Conservation (phyloP, 2,113 vertebrate species). For the Poecile atricapillus region DNA sequence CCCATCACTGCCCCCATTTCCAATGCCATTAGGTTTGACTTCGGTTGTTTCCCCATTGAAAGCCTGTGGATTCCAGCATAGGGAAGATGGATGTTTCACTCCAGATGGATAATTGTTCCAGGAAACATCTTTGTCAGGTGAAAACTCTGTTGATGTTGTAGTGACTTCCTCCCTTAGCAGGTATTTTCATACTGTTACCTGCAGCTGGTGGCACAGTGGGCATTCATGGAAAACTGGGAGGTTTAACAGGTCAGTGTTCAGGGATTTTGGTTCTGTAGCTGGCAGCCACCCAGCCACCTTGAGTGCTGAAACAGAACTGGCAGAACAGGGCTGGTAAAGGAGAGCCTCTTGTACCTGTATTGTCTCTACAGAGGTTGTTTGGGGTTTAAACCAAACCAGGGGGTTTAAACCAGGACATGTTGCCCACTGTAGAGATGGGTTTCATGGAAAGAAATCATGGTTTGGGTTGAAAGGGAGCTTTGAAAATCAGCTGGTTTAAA, state of each 20-base stretch:
- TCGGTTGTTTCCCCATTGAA: background rate
- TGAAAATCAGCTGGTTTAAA: background rate
- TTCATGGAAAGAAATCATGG: background rate
- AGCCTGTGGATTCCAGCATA: background rate
- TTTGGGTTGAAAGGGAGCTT: background rate
- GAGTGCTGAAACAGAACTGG: background rate
- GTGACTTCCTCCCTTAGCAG: background rate
- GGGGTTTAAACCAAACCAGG: background rate
- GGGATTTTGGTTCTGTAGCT: background rate
- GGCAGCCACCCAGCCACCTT: background rate
- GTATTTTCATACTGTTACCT: background rate
- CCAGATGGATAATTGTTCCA: background rate
- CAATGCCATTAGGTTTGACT: background rate
- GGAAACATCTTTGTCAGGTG: background rate
- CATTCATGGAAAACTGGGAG: background rate
- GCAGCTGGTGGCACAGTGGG: fast-evolving
- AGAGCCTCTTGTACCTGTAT: background rate
- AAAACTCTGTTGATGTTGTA: background rate
- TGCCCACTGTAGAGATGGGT: background rate
- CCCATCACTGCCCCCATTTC: background rate
- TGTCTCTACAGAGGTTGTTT: background rate
- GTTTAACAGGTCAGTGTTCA: fast-evolving
- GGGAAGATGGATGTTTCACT: background rate
- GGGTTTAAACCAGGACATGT: background rate
- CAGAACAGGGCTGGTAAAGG: background rate